Evolutionary conservation across 2,113 vertebrate genomes (phyloP), one percentile per base, ranked within the genome.

Genomic region (Clarias gariepinus): DNA sequence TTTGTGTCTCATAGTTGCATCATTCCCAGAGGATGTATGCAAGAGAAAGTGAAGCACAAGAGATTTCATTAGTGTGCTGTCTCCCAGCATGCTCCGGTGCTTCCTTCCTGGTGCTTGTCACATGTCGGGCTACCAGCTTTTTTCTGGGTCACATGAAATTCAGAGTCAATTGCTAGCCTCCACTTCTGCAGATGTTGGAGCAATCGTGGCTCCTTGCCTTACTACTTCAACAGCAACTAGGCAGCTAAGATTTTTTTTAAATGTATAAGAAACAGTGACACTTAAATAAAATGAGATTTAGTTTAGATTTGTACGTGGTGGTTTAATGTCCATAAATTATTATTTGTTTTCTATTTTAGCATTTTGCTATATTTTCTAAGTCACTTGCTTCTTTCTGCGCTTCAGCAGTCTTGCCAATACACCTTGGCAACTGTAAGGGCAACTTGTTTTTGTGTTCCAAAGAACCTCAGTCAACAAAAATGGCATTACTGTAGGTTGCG

Each of bases 91-190:
- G 84, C 84, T 47, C 3, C 57, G 36, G 55, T 79, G 71, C 73
- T 89, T 81, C 76, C 58, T 86, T 80, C 71, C 73, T 60, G 58
- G 61, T 86, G 68, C 57, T 68, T 55, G 81, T 85, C 87, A 85
- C 85, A 57, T 83, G 87, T 57, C 82, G 7, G 60, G 23, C 58
- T 33, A 74, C 63, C 28, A 85, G 73, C 36, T 60, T 11, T 64
- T 88, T 66, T 83, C 47, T 85, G n/a, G 79, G 52, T 89, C 89
- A 86, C 84, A 88, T 88, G 86, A 86, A 87, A 64, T 58, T 57
- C 68, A 33, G 85, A 85, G 68, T 61, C 15, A 85, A 78, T 78
- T 64, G 41, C 25, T 36, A 63, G 25, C 33, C 7, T 83, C 21
- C 53, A 64, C 80, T 89, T 88, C 87, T 83, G 60, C 53, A 53